phyloP scores from a whole-genome alignment of 2,797 vertebrate genomes.

The Phoeniculus purpureus region DNA sequence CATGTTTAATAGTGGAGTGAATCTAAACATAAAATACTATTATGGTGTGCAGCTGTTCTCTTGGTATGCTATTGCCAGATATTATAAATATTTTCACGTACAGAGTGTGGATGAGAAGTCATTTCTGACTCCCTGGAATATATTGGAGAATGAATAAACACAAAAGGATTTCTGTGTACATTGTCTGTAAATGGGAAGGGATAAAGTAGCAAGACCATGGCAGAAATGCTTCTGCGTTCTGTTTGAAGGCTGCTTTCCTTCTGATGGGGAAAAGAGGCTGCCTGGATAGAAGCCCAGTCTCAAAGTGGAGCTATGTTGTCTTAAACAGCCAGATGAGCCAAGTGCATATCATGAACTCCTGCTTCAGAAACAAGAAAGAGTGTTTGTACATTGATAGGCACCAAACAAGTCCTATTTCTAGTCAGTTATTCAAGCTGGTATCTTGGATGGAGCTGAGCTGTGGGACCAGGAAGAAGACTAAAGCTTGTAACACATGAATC shows the following conservation, averaged over 20 bases:
- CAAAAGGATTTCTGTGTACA: not conserved
- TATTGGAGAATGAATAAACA: conserved; percentile 14
- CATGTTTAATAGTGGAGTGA: not conserved
- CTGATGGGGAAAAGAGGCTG: not conserved
- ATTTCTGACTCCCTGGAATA: not conserved
- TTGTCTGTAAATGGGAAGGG: conserved; percentile 24
- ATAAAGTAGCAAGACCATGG: not conserved
- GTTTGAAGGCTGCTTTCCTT: not conserved
- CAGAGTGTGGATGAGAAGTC: not conserved
- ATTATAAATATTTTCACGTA: conserved; percentile 8
- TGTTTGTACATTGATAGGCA: not conserved
- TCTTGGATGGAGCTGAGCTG: not conserved
- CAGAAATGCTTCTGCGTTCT: conserved; percentile 21
- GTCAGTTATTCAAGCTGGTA: not conserved
- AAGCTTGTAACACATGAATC: not conserved
- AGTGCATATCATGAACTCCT: not conserved
- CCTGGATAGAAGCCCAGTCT: not conserved
- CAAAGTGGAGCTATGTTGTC: not conserved
- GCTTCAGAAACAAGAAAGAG: not conserved
- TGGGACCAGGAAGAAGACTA: not conserved
- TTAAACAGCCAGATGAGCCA: fast-evolving
- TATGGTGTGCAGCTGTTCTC: not conserved
- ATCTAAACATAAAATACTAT: not conserved
- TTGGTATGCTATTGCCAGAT: not conserved
- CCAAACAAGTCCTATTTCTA: not conserved